Evolutionary conservation across 2,113 vertebrate genomes (phyloP), one percentile per base, ranked within the genome.

Genomic region (Microcebus griseorufus): DNA sequence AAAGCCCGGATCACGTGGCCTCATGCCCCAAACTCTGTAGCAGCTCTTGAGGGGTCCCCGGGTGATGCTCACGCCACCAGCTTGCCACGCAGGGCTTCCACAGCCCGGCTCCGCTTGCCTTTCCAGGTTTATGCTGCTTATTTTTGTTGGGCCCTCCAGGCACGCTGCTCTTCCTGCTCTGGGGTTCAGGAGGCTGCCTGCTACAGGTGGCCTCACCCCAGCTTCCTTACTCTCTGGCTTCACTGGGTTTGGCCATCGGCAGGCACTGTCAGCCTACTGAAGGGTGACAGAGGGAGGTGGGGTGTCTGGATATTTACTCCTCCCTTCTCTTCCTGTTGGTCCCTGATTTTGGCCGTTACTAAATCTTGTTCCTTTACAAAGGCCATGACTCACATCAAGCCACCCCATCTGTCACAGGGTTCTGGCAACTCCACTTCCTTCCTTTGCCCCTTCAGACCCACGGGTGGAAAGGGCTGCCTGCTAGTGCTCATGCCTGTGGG

Each of bases 401-500:
- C 1, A 16, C 3, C 2, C 2, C 18, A 2, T 10, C 14, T 81
- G 80, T 85, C 53, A 27, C 6, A 39, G 42, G 17, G 6, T 82
- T 76, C 58, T 48, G 34, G 12, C 13, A 64, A 60, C 23, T 86
- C 42, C 4, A 18, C 11, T 60, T 64, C 37, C 17, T 75, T 27
- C 27, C 37, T 27, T 80, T 84, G 37, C 20, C 9, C 4, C 10
- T 80, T 67, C 48, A 62, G 69, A 78, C 13, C 29, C 18, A 29
- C 0, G 0, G 5, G 10, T 60, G 27, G 65, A 58, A 55, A 62
- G 25, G 27, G 25, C 1, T 5, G 3, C n/a, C 58, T 85, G 42
- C 65, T 70, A 8, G 25, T 58, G n/a, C 20, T 75, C 23, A 10
- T 34, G 6, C 14, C 39, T 27, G 25, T 9, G 6, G 14, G 58